Evolutionary conservation across 2,888 invertebrate genomes (phyloP).

Genomic region (Alitta virens): DNA sequence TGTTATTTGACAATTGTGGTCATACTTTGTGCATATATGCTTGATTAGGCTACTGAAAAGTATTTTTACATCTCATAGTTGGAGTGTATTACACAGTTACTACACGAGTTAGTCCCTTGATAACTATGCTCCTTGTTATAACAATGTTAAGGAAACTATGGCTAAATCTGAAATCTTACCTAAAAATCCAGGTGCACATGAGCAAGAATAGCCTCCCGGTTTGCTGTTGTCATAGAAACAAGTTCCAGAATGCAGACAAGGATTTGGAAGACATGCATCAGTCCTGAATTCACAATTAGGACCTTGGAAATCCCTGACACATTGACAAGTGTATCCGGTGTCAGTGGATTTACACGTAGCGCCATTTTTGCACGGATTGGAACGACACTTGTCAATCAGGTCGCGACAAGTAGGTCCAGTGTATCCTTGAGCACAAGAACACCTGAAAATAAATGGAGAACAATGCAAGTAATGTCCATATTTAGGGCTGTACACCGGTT

Average conservation of each 20-base stretch:
- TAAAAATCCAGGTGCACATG: conserved; percentile 38
- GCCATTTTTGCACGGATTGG: conserved; percentile 91
- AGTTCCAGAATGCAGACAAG: conserved; percentile 43
- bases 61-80: too few species aligned
- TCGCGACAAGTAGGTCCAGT: conserved; percentile 66
- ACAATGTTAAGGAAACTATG: too few species aligned
- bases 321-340: conserved; percentile 70
- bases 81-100: too few species aligned
- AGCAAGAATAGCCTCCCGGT: conserved; percentile 38
- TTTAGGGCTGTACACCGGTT: too few species aligned
- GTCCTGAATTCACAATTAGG: conserved; percentile 77
- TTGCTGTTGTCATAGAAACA: conserved; percentile 35
- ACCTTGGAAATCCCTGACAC: conserved; percentile 76
- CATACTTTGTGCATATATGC: too few species aligned
- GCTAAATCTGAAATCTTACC: too few species aligned
- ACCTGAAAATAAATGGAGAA: conserved; percentile 29
- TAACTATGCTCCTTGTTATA: too few species aligned
- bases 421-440: conserved; percentile 37
- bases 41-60: too few species aligned
- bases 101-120: too few species aligned
- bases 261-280: conserved; percentile 42
- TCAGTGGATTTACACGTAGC: conserved; percentile 51
- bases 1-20: too few species aligned
- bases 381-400: conserved; percentile 87
- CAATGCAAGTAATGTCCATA: too few species aligned